Base-by-base conservation (phyloP, 2,113 vertebrate species). In the Cercopithecus mona region DNA sequence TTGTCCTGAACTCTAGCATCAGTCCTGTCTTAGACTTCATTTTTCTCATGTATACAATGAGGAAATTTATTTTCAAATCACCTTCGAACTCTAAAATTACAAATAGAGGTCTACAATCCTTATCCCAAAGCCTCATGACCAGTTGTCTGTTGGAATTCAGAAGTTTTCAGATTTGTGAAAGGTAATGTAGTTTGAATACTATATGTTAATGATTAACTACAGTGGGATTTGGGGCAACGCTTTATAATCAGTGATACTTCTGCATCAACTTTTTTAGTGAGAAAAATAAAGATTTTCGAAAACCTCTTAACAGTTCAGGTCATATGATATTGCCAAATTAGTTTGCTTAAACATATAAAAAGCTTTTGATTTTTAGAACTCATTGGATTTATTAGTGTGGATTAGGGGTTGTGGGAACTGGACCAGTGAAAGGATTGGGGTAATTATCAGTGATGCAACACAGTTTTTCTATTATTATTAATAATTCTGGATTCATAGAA, bases 301-400 rank as follows among this genome's bases (percentile, higher is more conserved):
- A 93, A 76, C 8, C 12, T 55, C 20, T 27, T 48, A 35, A 93
- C 35, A 35, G 25, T 94, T 94, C 68, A 86, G 66, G 48, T 82
- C 52, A 86, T n/a, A 43, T 66, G 27, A 66, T 55, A 61, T 16
- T 52, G 16, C 35, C 35, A 93, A 59, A 59, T 93, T 93, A 45
- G 27, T 96, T 94, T 92, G 30, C 32, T 89, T 57, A 61, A 48
- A 90, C n/a, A 55, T 40, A 89, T 78, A 32, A 80, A 89, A 92
- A 61, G 10, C 35, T 59, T 90, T 52, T 18, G 14, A 14, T 75
- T 94, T 97, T 88, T 9, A 82, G 59, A 70, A 23, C 64, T 75
- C 27, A 38, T 45, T 82, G 40, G 27, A 59, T 43, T 93, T 93
- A 5, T 66, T 66, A 68, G 45, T 38, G 5, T 95, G 48, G 14